These are phyloP conservation scores for Apantesis nais DNA, from an alignment of 2,888 invertebrate genomes.

Conservation along the genomic window DNA sequence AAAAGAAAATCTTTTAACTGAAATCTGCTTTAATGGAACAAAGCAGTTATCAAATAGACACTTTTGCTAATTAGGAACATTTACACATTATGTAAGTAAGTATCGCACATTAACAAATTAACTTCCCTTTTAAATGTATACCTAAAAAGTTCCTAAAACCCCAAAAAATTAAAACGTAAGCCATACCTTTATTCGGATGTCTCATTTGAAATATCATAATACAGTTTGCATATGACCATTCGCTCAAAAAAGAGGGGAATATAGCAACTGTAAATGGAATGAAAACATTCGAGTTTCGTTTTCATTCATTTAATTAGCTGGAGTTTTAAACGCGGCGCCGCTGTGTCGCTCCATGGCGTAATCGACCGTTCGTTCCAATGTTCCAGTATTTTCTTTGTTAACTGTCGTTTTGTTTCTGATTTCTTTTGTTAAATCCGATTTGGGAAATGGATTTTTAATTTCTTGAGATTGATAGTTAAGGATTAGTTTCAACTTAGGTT, in stretches of 20 bases:
- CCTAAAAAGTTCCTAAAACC: conserved; percentile 19
- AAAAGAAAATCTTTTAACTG: background rate
- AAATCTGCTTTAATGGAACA: background rate
- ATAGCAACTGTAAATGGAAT: conserved; percentile 79
- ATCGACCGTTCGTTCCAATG: conserved; percentile 67
- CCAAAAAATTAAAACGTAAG: conserved; percentile 46
- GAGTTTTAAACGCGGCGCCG: conserved; percentile 78
- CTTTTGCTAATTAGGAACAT: background rate
- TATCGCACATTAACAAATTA: conserved; percentile 8
- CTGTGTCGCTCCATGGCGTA: conserved; percentile 66
- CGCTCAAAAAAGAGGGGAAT: conserved; percentile 57
- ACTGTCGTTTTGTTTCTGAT: conserved; percentile 41
- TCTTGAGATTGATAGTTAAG: conserved; percentile 5
- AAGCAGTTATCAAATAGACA: background rate
- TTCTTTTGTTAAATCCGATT: conserved; percentile 46
- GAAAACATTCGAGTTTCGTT: conserved; percentile 83
- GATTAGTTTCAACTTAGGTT: background rate
- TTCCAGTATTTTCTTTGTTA: conserved; percentile 57
- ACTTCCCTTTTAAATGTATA: conserved; percentile 14
- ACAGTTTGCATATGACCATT: conserved; percentile 69
- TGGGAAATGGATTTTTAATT: conserved; percentile 30
- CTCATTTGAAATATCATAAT: conserved; percentile 62
- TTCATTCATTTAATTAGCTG: conserved; percentile 82
- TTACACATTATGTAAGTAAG: background rate
- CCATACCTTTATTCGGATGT: conserved; percentile 45